Conservation (phyloP, 1,140 invertebrate genomes). For the Lasioglossum baleicum region DNA sequence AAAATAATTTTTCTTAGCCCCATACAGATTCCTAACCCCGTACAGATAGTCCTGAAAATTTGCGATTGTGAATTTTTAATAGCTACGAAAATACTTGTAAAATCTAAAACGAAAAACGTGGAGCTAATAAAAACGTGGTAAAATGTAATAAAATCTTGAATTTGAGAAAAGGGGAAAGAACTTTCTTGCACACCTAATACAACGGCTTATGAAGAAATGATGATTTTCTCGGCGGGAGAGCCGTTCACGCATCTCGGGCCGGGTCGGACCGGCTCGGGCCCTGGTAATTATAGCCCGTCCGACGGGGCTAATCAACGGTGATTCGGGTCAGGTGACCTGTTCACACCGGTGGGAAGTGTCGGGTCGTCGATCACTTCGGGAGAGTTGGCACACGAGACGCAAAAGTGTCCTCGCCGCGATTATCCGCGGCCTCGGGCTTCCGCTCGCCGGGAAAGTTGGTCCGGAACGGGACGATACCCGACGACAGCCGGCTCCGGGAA, state of each 20-base stretch:
- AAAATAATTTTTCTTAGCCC: too few relatives aligned
- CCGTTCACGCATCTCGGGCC: background rate
- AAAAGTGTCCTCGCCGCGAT: background rate
- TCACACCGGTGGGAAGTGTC: background rate
- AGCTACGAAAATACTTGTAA: too few relatives aligned
- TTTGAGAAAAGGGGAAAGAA: too few relatives aligned
- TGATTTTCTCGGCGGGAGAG: background rate
- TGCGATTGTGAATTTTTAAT: too few relatives aligned
- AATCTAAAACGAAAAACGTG: too few relatives aligned
- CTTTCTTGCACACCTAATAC: too few relatives aligned
- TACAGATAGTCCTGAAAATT: too few relatives aligned
- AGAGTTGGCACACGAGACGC: background rate
- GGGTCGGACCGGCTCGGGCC: background rate
- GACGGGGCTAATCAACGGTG: background rate
- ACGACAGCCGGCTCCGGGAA: constrained; percentile 2
- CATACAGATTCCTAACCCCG: too few relatives aligned
- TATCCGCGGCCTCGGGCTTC: background rate
- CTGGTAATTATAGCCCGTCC: background rate
- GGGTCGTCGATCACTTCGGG: background rate
- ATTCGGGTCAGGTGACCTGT: constrained; percentile 1
- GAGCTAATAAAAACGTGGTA: too few relatives aligned
- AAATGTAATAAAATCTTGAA: too few relatives aligned
- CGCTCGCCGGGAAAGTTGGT: background rate
- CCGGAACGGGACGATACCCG: background rate
- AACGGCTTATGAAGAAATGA: background rate